A percentile compares a stretch with the other conserved stretches of the same genome.
Conservation (phyloP, 2,888 invertebrate genomes). For the Chrysolina oricalcia region DNA sequence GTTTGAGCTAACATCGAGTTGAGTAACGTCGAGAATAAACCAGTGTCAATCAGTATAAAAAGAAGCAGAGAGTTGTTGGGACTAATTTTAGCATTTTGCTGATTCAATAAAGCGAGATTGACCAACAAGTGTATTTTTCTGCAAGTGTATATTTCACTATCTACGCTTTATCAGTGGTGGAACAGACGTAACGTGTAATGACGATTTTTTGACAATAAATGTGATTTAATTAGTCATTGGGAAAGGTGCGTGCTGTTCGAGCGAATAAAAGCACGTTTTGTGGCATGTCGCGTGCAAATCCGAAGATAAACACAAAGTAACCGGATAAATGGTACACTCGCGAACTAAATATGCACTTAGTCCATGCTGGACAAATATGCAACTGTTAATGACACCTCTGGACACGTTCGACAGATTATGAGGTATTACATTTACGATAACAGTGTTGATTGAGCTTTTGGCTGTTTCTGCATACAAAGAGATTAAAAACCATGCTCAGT, state of each 20-base stretch:
- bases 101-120: too few species aligned
- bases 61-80: too few species aligned
- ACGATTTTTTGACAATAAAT: constrained; percentile 27
- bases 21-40: too few species aligned
- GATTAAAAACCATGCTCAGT: background rate
- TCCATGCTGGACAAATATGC: constrained; percentile 34
- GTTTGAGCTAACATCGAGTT: too few species aligned
- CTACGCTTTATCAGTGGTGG: background rate
- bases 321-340: constrained; percentile 37
- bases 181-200: constrained; percentile 14
- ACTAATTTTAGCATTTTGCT: too few species aligned
- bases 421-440: constrained; percentile 16
- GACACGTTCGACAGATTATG: constrained; percentile 39
- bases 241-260: constrained; percentile 33
- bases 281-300: constrained; percentile 28
- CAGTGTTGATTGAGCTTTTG: constrained; percentile 8
- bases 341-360: constrained; percentile 41
- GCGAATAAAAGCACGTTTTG: constrained; percentile 28
- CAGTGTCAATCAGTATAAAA: too few species aligned
- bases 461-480: background rate
- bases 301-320: constrained; percentile 44
- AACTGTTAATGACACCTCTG: constrained; percentile 36
- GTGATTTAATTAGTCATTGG: constrained; percentile 37
- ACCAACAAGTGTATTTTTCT: too few species aligned
- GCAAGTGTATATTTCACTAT: background rate